Evolutionary conservation across 37 sponge, comb jelly and placozoan species (phyloP), one percentile per base, ranked within the genome.

Genomic region (Halisarca cf. caerulea): DNA sequence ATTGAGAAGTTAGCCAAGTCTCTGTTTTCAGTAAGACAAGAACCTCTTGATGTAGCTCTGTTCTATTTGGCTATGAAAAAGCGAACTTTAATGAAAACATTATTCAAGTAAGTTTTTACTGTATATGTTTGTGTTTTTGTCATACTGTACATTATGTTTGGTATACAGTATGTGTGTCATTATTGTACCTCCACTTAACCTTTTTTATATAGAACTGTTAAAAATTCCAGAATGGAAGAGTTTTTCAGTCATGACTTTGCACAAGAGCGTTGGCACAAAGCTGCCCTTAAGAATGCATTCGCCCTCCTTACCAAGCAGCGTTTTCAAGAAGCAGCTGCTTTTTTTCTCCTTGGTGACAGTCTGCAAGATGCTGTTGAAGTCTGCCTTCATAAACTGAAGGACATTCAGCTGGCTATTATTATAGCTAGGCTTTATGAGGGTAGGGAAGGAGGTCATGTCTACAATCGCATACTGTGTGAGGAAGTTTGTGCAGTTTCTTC

Each of bases 1-100:
- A 89, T 90, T 9, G 97, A 96, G 53, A 96, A 88, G 91, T 73
- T 97, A 40, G 97, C 97, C 14, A 98, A 92, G 86, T 74, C 91
- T 24, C 91, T 86, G 81, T 98, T 98, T 79, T 86, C 78, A 55
- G 33, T 24, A 23, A 88, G 85, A 3, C 90, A 96, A 27, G 89
- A 98, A 9, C 99, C 99, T 15, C 85, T 98, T 35, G 93, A 96
- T 87, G 94, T 94, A 28, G 91, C 95, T 20, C 88, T 98, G 55
- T 92, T 98, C 77, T 98, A 98, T 62, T 47, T 98, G 24, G 99
- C 99, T 42, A 92, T 98, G 97, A 96, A 90, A 87, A 98, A 98
- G 78, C 84, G 94, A 90, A 79, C 91, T 0, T 80, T 97, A 9
- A 24, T 97, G 58, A 93, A 89, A 47, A 89, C 84, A 66, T 78